A percentile compares a stretch with the other conserved stretches of the same genome.
phyloP scores from a whole-genome alignment of 2,797 vertebrate genomes.

The Gymnoscopelus braueri region DNA sequence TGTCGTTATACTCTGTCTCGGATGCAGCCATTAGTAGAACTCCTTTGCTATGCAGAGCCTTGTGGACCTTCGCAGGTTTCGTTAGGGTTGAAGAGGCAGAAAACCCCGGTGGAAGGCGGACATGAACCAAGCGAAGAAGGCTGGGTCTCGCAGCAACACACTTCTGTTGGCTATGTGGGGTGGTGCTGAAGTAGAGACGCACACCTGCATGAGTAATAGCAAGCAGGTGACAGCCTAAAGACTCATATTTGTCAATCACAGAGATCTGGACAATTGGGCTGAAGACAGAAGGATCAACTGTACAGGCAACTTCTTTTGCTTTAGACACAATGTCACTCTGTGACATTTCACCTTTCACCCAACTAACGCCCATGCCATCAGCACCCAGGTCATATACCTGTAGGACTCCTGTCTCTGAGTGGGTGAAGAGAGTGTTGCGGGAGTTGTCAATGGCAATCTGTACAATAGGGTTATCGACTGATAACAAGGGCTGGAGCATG shows the following conservation, averaged over 20 bases:
- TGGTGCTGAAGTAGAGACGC: constrained; percentile 93
- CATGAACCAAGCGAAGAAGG: constrained; percentile 87
- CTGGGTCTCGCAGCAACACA: constrained; percentile 80
- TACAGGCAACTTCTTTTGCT: constrained; percentile 95
- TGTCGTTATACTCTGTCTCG: constrained; percentile 95
- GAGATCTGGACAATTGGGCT: constrained; percentile 95
- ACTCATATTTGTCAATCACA: constrained; percentile 93
- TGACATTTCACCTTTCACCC: constrained; percentile 90
- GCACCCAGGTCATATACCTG: constrained; percentile 94
- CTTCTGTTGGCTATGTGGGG: constrained; percentile 79
- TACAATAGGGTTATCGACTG: constrained; percentile 96
- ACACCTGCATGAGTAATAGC: constrained; percentile 94
- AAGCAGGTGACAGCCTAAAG: constrained; percentile 92
- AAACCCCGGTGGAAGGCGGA: constrained; percentile 96
- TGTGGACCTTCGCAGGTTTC: constrained; percentile 95
- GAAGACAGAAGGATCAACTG: constrained; percentile 96
- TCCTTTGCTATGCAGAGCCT: constrained; percentile 94
- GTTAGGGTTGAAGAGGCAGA: constrained; percentile 94
- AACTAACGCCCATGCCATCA: constrained; percentile 93
- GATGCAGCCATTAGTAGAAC: constrained; percentile 95
- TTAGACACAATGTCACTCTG: constrained; percentile 90
- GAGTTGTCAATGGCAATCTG: constrained; percentile 97
- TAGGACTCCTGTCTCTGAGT: constrained; percentile 94
- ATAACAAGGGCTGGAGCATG: constrained; percentile 94
- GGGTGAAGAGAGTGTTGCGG: constrained; percentile 90